Percentiles rank a stretch among this genome's conserved stretches.
These are phyloP conservation scores for Cheilosia grossa DNA, from an alignment of 2,888 invertebrate genomes.

Conservation along the genomic window DNA sequence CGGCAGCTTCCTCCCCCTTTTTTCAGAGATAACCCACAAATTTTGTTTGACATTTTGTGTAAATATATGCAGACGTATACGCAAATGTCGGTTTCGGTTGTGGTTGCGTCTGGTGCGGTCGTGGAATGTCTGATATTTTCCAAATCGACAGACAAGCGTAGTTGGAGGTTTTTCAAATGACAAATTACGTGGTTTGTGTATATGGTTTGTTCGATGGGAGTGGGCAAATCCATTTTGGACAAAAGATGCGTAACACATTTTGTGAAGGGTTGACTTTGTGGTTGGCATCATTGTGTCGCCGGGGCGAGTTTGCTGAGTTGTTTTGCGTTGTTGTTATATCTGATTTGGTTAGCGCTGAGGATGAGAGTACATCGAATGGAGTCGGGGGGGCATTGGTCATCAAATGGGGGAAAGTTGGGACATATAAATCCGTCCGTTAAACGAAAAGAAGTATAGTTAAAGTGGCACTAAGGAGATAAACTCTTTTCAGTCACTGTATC, in stretches of 20 bases:
- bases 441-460: too few species aligned
- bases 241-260: conserved; percentile 36
- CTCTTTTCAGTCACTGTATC: too few species aligned
- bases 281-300: conserved; percentile 31
- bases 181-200: conserved; percentile 65
- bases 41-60: conserved; percentile 72
- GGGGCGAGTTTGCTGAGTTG: background rate
- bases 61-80: conserved; percentile 72
- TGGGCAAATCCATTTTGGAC: conserved; percentile 19
- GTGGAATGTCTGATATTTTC: conserved; percentile 67
- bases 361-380: background rate
- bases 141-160: conserved; percentile 45
- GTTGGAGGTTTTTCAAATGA: conserved; percentile 71
- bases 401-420: too few species aligned
- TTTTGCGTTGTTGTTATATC: background rate
- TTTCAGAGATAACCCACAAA: conserved; percentile 52
- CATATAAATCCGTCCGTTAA: too few species aligned
- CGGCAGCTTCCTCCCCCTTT: background rate
- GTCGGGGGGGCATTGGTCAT: too few species aligned
- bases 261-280: conserved; percentile 39
- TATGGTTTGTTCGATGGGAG: background rate
- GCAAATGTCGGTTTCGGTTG: conserved; percentile 56
- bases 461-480: too few species aligned
- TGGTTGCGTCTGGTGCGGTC: conserved; percentile 73
- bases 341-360: background rate